Conservation (phyloP, 2,113 vertebrate species). For the Pantherophis guttatus region DNA sequence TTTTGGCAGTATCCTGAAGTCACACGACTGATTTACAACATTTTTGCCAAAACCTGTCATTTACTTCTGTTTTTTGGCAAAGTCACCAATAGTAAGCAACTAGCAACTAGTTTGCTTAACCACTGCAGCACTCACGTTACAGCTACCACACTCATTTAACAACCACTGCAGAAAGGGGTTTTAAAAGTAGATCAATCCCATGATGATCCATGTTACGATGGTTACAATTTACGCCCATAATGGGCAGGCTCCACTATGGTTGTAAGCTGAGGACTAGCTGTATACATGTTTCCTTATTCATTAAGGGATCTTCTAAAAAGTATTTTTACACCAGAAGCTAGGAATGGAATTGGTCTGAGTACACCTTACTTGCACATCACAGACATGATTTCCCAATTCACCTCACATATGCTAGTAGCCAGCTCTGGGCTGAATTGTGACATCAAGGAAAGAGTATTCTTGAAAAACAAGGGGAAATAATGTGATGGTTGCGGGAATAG, state of each 20-base stretch:
- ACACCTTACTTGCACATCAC: not conserved
- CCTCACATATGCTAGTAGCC: not conserved
- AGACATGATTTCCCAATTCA: rapidly evolving
- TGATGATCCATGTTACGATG: not conserved
- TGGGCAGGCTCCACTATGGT: not conserved
- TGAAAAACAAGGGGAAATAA: not conserved
- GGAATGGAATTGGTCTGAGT: not conserved
- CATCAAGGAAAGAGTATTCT: not conserved
- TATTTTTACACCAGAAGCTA: not conserved
- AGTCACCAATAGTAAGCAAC: not conserved
- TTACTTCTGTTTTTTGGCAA: not conserved
- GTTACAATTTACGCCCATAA: not conserved
- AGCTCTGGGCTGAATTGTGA: not conserved
- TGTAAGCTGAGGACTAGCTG: not conserved
- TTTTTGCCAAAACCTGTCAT: not conserved
- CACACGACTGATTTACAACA: not conserved
- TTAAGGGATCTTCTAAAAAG: not conserved
- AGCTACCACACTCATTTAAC: not conserved
- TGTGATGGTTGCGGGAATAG: not conserved
- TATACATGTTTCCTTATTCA: not conserved
- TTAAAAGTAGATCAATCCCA: not conserved
- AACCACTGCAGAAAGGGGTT: not conserved
- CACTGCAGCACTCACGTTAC: not conserved
- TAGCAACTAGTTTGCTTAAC: not conserved
- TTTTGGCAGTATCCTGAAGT: not conserved